These are phyloP conservation scores for Lateolabrax maculatus DNA, from an alignment of 2,797 vertebrate species.

Conservation along the genomic window DNA sequence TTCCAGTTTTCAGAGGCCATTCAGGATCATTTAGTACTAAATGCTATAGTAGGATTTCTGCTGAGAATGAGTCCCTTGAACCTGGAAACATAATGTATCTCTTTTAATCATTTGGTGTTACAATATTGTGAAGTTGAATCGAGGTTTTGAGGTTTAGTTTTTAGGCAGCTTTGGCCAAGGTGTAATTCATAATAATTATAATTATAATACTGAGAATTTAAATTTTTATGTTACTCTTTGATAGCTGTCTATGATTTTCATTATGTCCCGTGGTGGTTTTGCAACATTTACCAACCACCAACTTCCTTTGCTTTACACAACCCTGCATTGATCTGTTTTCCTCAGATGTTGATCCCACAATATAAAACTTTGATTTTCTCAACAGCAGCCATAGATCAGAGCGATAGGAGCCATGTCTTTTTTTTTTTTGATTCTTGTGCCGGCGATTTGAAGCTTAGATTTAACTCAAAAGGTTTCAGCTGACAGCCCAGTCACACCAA, in stretches of 20 bases:
- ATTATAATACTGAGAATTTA: background rate
- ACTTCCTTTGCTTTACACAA: conserved; percentile 42
- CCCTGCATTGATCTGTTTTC: conserved; percentile 63
- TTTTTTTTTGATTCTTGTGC: conserved; percentile 23
- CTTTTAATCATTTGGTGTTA: conserved; percentile 8
- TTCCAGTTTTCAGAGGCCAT: conserved; percentile 4
- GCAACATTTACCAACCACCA: conserved; percentile 30
- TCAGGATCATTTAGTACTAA: conserved; percentile 9
- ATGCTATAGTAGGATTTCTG: background rate
- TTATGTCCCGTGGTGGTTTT: conserved; percentile 26
- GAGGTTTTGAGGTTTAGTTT: background rate
- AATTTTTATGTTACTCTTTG: conserved; percentile 19
- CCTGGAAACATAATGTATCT: background rate
- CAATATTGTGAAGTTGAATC: background rate
- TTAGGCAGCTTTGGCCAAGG: background rate
- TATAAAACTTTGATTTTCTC: conserved; percentile 65
- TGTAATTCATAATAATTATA: conserved; percentile 22
- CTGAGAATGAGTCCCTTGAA: background rate
- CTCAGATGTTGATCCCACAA: conserved; percentile 62
- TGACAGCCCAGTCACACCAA: conserved; percentile 37
- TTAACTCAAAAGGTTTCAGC: conserved; percentile 38
- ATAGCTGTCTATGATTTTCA: conserved; percentile 19
- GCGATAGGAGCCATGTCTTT: conserved; percentile 17
- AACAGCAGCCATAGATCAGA: conserved; percentile 54
- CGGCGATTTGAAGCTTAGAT: conserved; percentile 34